phyloP scores from a whole-genome alignment of 2,113 vertebrate species.

The Chloroceryle aenea region DNA sequence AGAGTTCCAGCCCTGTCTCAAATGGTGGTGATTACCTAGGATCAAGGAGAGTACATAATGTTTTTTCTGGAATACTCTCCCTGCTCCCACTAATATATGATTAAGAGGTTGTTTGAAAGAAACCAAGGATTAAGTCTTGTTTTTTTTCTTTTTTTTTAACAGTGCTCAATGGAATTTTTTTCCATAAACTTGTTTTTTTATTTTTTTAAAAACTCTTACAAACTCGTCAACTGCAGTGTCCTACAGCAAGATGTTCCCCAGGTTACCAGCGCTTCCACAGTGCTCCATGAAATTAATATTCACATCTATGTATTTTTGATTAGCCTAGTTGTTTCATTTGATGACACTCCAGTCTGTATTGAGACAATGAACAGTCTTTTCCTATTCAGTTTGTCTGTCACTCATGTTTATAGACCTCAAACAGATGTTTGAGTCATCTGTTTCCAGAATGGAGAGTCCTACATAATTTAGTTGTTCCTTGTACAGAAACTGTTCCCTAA shows the following conservation, averaged over 20 bases:
- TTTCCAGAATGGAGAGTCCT: background rate
- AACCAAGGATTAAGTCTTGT: background rate
- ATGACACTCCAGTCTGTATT: background rate
- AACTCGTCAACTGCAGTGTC: background rate
- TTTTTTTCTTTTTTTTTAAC: background rate
- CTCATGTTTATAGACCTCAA: background rate
- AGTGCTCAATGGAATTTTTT: background rate
- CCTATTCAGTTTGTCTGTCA: background rate
- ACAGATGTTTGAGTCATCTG: slow-evolving; percentile 9
- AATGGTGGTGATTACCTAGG: background rate
- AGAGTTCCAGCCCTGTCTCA: background rate
- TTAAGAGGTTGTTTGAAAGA: background rate
- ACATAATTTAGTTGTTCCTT: slow-evolving; percentile 22
- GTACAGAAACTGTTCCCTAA: background rate
- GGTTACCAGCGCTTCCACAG: background rate
- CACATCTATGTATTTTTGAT: background rate
- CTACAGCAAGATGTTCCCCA: background rate
- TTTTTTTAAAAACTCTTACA: background rate
- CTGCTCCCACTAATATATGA: background rate
- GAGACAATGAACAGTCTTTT: background rate
- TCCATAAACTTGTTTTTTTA: background rate
- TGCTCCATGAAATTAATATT: slow-evolving; percentile 1
- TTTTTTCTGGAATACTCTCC: background rate
- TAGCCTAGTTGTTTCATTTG: background rate
- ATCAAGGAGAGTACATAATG: background rate